Conservation (phyloP, 2,888 invertebrate species). For the Apotomis turbidana region DNA sequence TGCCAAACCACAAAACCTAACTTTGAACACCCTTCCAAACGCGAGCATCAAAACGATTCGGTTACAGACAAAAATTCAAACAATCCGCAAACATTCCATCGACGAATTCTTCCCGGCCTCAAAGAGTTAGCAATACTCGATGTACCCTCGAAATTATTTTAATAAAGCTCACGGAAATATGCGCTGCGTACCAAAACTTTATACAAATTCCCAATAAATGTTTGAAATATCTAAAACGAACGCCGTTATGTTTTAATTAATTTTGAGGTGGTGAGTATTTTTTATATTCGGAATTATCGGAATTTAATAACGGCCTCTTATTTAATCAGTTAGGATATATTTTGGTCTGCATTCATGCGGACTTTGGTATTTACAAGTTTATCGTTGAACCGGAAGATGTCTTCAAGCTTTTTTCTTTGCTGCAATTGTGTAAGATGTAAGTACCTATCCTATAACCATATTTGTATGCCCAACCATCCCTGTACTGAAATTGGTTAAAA, state of each 20-base stretch:
- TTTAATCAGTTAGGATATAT: constrained; percentile 6
- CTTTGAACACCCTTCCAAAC: not conserved
- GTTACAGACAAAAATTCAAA: not conserved
- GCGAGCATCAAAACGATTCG: not conserved
- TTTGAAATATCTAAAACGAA: constrained; percentile 45
- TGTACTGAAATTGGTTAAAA: too few relatives aligned
- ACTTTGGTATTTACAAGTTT: too few relatives aligned
- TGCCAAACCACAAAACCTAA: too few relatives aligned
- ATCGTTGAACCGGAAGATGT: too few relatives aligned
- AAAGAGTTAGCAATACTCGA: constrained; percentile 43
- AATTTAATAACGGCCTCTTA: constrained; percentile 40
- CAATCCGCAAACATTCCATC: constrained; percentile 28
- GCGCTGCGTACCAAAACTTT: constrained; percentile 46
- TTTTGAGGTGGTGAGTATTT: constrained; percentile 43
- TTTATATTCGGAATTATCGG: constrained; percentile 45
- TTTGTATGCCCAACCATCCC: too few relatives aligned
- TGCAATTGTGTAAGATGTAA: too few relatives aligned
- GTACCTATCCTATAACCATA: too few relatives aligned
- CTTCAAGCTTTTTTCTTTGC: too few relatives aligned
- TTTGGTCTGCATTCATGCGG: not conserved
- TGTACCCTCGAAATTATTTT: constrained; percentile 48
- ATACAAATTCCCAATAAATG: constrained; percentile 46
- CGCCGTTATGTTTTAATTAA: constrained; percentile 46
- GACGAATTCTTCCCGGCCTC: constrained; percentile 43
- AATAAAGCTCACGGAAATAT: constrained; percentile 51